A percentile compares a stretch with the other conserved stretches of the same genome.
Evolutionary conservation across 2,888 invertebrate species (phyloP).

Genomic region (Parasteatoda lunata): DNA sequence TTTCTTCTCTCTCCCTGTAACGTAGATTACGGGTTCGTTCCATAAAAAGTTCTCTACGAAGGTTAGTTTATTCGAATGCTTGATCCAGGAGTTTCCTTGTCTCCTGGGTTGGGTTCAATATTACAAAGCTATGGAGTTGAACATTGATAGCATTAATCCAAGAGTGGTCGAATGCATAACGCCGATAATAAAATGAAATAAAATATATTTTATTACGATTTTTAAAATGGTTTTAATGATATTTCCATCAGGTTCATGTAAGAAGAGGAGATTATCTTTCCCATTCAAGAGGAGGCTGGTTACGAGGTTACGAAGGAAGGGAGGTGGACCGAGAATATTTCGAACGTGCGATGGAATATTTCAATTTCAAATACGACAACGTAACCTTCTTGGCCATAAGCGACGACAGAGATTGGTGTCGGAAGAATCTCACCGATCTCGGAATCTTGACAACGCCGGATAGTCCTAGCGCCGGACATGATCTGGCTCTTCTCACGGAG

Average conservation of each 20-base stretch:
- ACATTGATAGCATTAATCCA: too few species aligned
- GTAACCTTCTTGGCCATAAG: slow-evolving; percentile 59
- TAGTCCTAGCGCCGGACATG: slow-evolving; percentile 33
- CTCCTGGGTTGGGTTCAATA: too few species aligned
- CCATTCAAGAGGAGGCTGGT: slow-evolving; percentile 29
- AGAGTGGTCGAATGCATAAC: neutral
- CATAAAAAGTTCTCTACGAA: too few species aligned
- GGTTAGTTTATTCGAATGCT: too few species aligned
- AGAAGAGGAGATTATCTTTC: slow-evolving; percentile 50
- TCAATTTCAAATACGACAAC: slow-evolving; percentile 37
- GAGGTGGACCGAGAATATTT: slow-evolving; percentile 59
- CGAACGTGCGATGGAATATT: slow-evolving; percentile 41
- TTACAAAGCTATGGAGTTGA: too few species aligned
- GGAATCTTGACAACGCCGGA: slow-evolving; percentile 43
- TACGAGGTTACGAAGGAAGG: slow-evolving; percentile 42
- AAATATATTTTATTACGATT: neutral
- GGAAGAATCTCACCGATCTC: slow-evolving; percentile 15
- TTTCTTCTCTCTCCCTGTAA: too few species aligned
- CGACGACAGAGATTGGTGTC: slow-evolving; percentile 63
- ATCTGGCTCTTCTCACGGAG: slow-evolving; percentile 39
- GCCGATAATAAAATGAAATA: neutral
- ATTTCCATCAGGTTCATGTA: slow-evolving; percentile 33
- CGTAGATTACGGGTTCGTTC: too few species aligned
- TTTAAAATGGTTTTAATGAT: neutral
- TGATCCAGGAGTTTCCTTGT: too few species aligned